Evolutionary conservation across 2,888 invertebrate genomes (phyloP), one percentile per base, ranked within the genome.

Genomic region (Anorthoa munda): DNA sequence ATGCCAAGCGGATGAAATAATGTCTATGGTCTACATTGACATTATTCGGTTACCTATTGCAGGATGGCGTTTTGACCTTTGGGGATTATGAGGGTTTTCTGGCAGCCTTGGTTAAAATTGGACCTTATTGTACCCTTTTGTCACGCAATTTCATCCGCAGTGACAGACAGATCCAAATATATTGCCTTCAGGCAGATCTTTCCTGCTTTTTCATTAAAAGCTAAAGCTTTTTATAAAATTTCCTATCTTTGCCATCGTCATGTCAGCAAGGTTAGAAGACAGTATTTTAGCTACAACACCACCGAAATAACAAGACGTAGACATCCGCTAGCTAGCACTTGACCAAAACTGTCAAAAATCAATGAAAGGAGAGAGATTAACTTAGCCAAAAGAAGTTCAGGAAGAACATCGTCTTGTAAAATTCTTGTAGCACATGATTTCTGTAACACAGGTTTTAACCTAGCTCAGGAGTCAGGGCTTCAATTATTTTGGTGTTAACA

Each of bases 41-140:
- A 53, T 39, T 21, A 53, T 53, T 64, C 31, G 13, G 55, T 31
- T 31, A 31, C 31, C 31, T 46, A 51, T 17, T 45, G 13, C 4
- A 50, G 18, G 12, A 58, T 50, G 12, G 26, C 26, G 26, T 26
- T 63, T 51, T 77, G 50, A 69, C 58, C 46, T 64, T 26, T 9
- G 13, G 18, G 69, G 61, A 63, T 77, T 63, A 64, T 23, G 23
- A 64, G 61, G 56, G 70, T 70, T 63, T 68, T 70, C 63, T 70
- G 39, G 46, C 58, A 69, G 39, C 69, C 21, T 53, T 60, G 66
- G 21, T 26, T 26, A 18, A 75, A 75, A 60, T 63, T 60, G 17
- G n/a, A 58, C 58, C 61, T 58, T 69, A 68, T 63, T 76, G 69
- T 21, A 48, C 51, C 58, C 26, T 59, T 69, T 26, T 26, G 61